Conservation (phyloP, 2,888 invertebrate genomes). For the Megastigmus dorsalis region DNA sequence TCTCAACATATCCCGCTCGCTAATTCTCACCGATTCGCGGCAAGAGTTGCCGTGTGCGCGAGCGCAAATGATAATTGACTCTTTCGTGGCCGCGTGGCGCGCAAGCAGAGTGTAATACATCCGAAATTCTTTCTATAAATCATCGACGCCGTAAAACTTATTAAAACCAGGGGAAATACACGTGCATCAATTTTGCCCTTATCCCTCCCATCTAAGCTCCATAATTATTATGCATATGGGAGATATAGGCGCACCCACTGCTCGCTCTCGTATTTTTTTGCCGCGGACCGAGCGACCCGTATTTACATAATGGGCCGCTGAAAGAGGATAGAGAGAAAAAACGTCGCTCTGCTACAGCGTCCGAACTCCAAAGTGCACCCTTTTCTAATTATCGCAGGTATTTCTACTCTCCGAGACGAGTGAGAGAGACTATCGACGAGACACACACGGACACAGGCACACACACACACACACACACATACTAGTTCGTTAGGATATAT, state of each 20-base stretch:
- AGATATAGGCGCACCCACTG: background rate
- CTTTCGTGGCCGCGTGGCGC: too few relatives aligned
- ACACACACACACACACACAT: too few relatives aligned
- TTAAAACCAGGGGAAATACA: background rate
- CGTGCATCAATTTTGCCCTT: background rate
- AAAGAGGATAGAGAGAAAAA: conserved; percentile 57
- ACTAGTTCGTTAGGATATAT: too few relatives aligned
- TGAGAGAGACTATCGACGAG: background rate
- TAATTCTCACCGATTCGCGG: too few relatives aligned
- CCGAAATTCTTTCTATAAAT: conserved; percentile 10
- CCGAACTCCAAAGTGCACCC: conserved; percentile 57
- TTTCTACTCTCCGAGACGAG: background rate
- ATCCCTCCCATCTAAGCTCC: conserved; percentile 10
- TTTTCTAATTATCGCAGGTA: conserved; percentile 65
- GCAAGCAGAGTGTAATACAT: too few relatives aligned
- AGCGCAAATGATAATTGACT: conserved; percentile 5
- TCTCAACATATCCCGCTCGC: background rate
- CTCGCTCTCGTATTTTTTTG: background rate
- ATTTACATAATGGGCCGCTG: conserved; percentile 63
- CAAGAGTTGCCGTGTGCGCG: too few relatives aligned
- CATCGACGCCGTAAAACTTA: conserved; percentile 10
- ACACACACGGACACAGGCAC: too few relatives aligned
- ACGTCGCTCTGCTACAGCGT: too few relatives aligned
- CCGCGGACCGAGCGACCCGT: too few relatives aligned
- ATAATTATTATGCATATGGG: conserved; percentile 42